Base-by-base conservation (phyloP, 2,888 invertebrate genomes). In the Volucella zonaria region DNA sequence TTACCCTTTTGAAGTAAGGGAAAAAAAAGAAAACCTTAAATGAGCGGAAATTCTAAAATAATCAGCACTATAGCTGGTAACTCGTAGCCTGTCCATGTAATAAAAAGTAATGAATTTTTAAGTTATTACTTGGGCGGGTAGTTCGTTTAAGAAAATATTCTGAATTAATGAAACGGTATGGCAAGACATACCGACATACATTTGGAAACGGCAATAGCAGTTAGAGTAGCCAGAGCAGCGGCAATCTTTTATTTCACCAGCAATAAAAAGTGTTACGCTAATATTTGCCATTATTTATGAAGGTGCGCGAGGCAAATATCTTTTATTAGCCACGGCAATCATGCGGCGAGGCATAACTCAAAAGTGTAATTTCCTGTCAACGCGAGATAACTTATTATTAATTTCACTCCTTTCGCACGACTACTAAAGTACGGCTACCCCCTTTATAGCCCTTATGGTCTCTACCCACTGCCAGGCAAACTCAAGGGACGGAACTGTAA, bases 301-400 rank as follows among this genome's bases (percentile, higher is more conserved):
- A 81, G 68, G 81, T 77, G 47, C 31, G 49, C 54, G 40, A 52
- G 47, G 76, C 71, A 67, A 81, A 85, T 85, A 81, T 81, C 85
- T 85, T 85, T 81, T 85, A 85, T 85, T 85, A 85, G 85, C 76
- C 85, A 81, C 77, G 81, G 85, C 81, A 86, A 86, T 78, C 82
- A 85, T 85, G 85, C 81, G 81, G 85, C 83, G 49, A 68, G 77
- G 64, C 83, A 87, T 87, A 87, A 87, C 87, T 87, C 87, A 87
- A 87, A 87, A 87, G 87, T 87, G 87, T 87, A 87, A 87, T 87
- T 87, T 87, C 87, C 87, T 87, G 87, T 87, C 87, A 87, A 87
- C 87, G 71, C 87, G 79, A 87, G 87, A 87, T 87, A 87, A 87
- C 86, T 87, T 80, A 87, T 87, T 87, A 87, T 87, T 87, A 87